Percentiles rank a stretch among this genome's conserved stretches.
Evolutionary conservation across 2,888 invertebrate genomes (phyloP).

Genomic region (Volucella inanis): DNA sequence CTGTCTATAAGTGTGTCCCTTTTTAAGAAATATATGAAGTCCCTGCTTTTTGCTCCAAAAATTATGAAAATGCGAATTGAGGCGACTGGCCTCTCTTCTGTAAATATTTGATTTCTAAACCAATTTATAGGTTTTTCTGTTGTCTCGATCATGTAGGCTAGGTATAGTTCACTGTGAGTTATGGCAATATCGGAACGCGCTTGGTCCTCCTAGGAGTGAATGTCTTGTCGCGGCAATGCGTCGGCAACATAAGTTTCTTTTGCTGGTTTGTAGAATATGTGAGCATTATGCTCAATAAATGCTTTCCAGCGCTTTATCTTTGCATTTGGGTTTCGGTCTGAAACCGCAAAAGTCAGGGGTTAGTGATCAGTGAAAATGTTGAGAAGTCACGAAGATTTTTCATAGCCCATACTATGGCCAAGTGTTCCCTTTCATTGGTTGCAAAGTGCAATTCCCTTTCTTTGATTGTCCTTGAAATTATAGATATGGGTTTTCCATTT

Average conservation of each 20-base stretch:
- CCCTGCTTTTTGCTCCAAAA: too few relatives aligned
- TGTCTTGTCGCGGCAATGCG: too few relatives aligned
- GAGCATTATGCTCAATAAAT: too few relatives aligned
- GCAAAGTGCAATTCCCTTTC: constrained; percentile 49
- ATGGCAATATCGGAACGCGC: too few relatives aligned
- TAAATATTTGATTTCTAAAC: constrained; percentile 73
- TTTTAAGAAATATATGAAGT: constrained; percentile 15
- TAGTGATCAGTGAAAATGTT: constrained; percentile 66
- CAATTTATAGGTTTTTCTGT: too few relatives aligned
- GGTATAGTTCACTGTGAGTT: too few relatives aligned
- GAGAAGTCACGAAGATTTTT: constrained; percentile 44
- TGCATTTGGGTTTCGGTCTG: constrained; percentile 69
- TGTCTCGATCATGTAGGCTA: too few relatives aligned
- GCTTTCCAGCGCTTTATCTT: constrained; percentile 66
- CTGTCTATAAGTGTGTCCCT: constrained; percentile 9
- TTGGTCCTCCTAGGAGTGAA: too few relatives aligned
- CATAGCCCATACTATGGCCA: constrained; percentile 60
- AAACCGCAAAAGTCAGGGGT: constrained; percentile 73
- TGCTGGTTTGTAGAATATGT: too few relatives aligned
- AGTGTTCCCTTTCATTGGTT: constrained; percentile 51
- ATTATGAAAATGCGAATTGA: constrained; percentile 20
- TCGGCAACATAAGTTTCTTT: too few relatives aligned
- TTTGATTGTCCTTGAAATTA: constrained; percentile 45
- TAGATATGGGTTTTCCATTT: constrained; percentile 56
- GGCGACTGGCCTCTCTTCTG: constrained; percentile 54